These are phyloP conservation scores for Epizoanthus fatuus DNA, from an alignment of 92 coral and sea anemone genomes.

Conservation along the genomic window DNA sequence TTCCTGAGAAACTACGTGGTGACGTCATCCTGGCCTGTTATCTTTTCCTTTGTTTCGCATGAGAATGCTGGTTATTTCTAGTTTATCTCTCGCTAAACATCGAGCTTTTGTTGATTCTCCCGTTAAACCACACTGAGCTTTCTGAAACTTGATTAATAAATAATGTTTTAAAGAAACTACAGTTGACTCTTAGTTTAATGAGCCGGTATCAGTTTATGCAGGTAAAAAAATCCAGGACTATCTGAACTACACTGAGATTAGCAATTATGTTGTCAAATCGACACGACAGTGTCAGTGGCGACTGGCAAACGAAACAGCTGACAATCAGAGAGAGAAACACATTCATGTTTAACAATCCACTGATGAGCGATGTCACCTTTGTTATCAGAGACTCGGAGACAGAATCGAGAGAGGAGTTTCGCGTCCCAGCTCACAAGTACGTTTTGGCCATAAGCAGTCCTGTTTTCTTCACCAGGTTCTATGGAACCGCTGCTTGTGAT, in stretches of 20 bases:
- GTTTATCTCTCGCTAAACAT: background rate
- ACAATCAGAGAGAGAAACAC: conserved; percentile 28
- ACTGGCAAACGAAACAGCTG: conserved; percentile 37
- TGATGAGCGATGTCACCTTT: conserved; percentile 39
- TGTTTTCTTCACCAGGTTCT: conserved; percentile 23
- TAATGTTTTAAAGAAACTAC: background rate
- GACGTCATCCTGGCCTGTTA: background rate
- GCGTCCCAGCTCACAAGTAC: conserved; percentile 37
- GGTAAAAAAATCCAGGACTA: no score
- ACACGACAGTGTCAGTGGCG: background rate
- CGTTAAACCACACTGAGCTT: conserved; percentile 7
- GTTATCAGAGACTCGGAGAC: conserved; percentile 6
- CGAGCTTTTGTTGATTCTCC: background rate
- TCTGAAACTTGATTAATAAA: conserved; percentile 13
- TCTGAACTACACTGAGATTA: background rate
- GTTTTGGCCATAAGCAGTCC: conserved; percentile 34
- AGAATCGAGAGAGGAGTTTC: background rate
- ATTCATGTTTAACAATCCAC: conserved; percentile 41
- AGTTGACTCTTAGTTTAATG: background rate
- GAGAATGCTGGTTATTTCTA: background rate
- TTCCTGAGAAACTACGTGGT: background rate
- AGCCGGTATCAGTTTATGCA: background rate
- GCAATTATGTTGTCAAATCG: background rate
- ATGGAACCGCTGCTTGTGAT: conserved; percentile 12
- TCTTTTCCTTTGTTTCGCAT: background rate